Conservation (phyloP, 2,888 invertebrate genomes). For the Hermaeophaga mercurialis region DNA sequence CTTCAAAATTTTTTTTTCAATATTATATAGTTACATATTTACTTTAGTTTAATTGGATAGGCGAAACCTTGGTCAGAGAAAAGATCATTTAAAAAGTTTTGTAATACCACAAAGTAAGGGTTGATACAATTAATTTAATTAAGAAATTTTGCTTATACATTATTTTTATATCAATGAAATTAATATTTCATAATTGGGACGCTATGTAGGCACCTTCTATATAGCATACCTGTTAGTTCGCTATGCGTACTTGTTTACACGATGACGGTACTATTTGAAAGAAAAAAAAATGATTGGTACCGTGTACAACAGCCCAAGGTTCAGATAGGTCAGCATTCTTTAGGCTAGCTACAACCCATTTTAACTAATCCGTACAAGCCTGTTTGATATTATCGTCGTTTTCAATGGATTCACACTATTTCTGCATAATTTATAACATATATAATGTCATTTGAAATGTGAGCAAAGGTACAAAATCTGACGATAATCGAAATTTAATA, state of each 20-base stretch:
- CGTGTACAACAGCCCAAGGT: constrained; percentile 25
- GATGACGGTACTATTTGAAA: constrained; percentile 21
- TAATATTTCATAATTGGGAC: too few species aligned
- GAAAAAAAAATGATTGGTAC: constrained; percentile 27
- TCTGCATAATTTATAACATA: constrained; percentile 6
- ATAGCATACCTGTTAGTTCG: constrained; percentile 16
- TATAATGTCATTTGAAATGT: not conserved
- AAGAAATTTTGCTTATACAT: too few species aligned
- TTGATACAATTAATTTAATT: too few species aligned
- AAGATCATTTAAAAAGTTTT: too few species aligned
- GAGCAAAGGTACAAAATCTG: too few species aligned
- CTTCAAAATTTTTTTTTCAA: too few species aligned
- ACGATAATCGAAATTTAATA: too few species aligned
- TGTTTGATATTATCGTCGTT: constrained; percentile 23
- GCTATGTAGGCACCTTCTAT: constrained; percentile 4
- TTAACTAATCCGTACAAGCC: constrained; percentile 26
- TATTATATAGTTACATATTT: too few species aligned
- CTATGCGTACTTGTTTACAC: constrained; percentile 28
- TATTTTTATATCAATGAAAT: too few species aligned
- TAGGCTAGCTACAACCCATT: constrained; percentile 23
- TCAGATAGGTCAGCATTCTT: constrained; percentile 27
- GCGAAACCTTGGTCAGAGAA: too few species aligned
- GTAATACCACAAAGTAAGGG: too few species aligned
- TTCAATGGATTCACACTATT: constrained; percentile 12
- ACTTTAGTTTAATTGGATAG: too few species aligned